These are phyloP conservation scores for Spisula subtruncata DNA, from an alignment of 2,888 invertebrate species.

Conservation along the genomic window DNA sequence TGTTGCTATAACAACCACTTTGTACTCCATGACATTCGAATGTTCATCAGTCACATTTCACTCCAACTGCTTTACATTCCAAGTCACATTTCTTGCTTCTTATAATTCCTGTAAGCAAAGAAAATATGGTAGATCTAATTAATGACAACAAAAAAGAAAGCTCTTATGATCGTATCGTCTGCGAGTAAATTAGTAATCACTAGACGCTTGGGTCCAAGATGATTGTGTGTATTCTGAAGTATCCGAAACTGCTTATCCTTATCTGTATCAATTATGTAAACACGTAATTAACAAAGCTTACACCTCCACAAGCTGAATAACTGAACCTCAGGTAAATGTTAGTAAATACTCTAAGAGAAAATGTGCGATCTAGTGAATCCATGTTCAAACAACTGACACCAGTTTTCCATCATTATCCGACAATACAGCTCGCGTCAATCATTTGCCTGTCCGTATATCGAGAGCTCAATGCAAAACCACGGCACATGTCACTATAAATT, in stretches of 20 bases:
- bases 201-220: constrained; percentile 1
- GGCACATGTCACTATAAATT: too few species aligned
- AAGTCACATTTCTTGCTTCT: not conserved
- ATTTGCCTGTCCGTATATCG: too few species aligned
- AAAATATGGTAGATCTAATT: not conserved
- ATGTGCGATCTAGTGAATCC: too few species aligned
- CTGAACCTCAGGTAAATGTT: too few species aligned
- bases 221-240: not conserved
- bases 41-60: constrained; percentile 28
- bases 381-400: too few species aligned
- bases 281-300: not conserved
- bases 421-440: too few species aligned
- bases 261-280: constrained; percentile 41
- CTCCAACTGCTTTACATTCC: not conserved
- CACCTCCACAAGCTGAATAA: too few species aligned
- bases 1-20: constrained; percentile 43
- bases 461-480: too few species aligned
- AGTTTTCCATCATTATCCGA: too few species aligned
- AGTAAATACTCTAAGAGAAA: too few species aligned
- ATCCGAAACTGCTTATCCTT: constrained; percentile 2
- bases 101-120: not conserved
- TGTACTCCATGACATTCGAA: constrained; percentile 42
- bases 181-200: not conserved
- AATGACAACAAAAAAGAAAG: not conserved
- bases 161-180: not conserved